These are phyloP conservation scores for Portevinia maculata DNA, from an alignment of 2,888 invertebrate species.

Conservation along the genomic window DNA sequence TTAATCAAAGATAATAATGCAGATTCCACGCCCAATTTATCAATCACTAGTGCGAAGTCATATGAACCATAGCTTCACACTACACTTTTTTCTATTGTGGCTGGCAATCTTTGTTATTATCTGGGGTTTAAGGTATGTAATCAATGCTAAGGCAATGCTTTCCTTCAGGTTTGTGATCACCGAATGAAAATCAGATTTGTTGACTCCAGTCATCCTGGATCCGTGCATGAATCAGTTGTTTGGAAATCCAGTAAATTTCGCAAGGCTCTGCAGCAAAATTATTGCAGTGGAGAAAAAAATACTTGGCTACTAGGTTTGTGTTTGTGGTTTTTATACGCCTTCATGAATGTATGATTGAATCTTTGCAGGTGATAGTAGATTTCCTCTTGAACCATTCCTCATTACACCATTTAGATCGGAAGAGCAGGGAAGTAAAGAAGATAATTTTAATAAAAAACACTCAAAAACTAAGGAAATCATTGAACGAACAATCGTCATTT, in stretches of 20 bases:
- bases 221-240: not conserved
- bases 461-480: slow-evolving; percentile 11
- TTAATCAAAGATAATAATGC: too few relatives aligned
- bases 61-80: too few relatives aligned
- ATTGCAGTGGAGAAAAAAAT: not conserved
- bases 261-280: not conserved
- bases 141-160: not conserved
- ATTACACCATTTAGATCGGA: slow-evolving; percentile 40
- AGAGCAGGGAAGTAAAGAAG: slow-evolving; percentile 12
- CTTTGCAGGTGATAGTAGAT: slow-evolving; percentile 30
- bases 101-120: too few relatives aligned
- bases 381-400: slow-evolving; percentile 50
- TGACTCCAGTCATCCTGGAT: slow-evolving; percentile 13
- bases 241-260: slow-evolving; percentile 13
- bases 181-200: slow-evolving; percentile 18
- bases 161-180: slow-evolving; percentile 38
- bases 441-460: slow-evolving; percentile 2
- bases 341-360: not conserved
- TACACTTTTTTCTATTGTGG: too few relatives aligned
- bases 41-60: too few relatives aligned
- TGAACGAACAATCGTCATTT: slow-evolving; percentile 19
- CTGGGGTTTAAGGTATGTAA: too few relatives aligned
- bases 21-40: too few relatives aligned
- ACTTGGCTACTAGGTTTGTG: slow-evolving; percentile 23
- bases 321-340: not conserved